Evolutionary conservation across 2,113 vertebrate genomes (phyloP).

Genomic region (Centropus unirufus): DNA sequence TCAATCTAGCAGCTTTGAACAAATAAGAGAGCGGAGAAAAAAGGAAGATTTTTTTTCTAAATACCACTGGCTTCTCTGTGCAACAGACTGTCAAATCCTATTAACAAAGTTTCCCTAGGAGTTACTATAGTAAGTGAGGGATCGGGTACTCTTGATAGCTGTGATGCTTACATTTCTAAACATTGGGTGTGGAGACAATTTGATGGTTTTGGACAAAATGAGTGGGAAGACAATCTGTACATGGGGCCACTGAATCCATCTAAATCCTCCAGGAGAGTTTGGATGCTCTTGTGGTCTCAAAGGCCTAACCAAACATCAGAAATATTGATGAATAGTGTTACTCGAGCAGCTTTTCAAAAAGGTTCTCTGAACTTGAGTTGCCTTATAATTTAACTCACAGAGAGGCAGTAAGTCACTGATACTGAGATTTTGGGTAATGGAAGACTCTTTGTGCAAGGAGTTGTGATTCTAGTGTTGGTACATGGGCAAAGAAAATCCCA

Average conservation of each 20-base stretch:
- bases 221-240: background rate
- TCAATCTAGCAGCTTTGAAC: constrained; percentile 19
- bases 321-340: background rate
- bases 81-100: constrained; percentile 72
- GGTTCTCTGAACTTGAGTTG: background rate
- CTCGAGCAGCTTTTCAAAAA: background rate
- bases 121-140: constrained; percentile 25
- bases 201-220: background rate
- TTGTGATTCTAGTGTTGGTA: background rate
- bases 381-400: background rate
- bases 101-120: constrained; percentile 56
- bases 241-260: background rate
- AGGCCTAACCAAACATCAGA: background rate
- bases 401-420: background rate
- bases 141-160: background rate
- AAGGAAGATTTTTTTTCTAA: background rate
- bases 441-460: background rate
- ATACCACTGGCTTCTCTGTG: constrained; percentile 36
- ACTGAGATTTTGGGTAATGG: background rate
- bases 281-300: background rate
- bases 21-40: background rate
- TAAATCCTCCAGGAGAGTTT: background rate
- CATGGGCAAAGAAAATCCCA: background rate
- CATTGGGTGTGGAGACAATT: background rate
- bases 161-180: background rate